Conservation (phyloP, 1,140 invertebrate genomes). For the Eupristina koningsbergeri region DNA sequence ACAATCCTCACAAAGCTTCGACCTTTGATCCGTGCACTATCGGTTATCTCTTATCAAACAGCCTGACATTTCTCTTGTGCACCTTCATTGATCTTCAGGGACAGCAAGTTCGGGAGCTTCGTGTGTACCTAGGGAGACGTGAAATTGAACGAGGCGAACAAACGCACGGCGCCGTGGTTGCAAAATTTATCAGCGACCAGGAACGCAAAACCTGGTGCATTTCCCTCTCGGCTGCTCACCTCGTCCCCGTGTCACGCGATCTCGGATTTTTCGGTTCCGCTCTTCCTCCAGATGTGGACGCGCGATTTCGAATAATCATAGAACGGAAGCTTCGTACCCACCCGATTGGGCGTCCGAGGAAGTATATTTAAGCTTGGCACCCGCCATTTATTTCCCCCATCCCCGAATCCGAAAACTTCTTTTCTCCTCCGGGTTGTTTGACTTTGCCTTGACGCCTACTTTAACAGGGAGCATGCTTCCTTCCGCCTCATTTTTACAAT, state of each 20-base stretch:
- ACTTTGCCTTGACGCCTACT: too few species aligned
- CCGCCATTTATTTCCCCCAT: too few species aligned
- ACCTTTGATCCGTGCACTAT: neutral
- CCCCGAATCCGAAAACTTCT: too few species aligned
- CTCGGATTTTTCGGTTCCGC: too few species aligned
- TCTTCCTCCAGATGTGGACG: neutral
- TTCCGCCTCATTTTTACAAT: too few species aligned
- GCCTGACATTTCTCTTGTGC: neutral
- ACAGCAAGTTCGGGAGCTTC: neutral
- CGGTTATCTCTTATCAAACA: neutral
- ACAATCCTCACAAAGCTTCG: neutral
- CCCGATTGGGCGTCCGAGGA: neutral
- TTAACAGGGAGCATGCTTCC: too few species aligned
- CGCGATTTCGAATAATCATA: conserved; percentile 12
- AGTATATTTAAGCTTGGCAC: neutral
- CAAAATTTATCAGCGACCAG: conserved; percentile 3
- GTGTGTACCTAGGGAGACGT: neutral
- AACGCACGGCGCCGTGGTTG: neutral
- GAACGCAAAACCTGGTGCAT: neutral
- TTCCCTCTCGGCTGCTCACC: too few species aligned
- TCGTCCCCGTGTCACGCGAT: conserved; percentile 24
- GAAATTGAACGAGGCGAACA: neutral
- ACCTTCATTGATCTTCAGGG: neutral
- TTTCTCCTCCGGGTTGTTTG: too few species aligned
- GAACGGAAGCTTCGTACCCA: neutral